Evolutionary conservation across 2,797 vertebrate species (phyloP).

Genomic region (Periparus ater): DNA sequence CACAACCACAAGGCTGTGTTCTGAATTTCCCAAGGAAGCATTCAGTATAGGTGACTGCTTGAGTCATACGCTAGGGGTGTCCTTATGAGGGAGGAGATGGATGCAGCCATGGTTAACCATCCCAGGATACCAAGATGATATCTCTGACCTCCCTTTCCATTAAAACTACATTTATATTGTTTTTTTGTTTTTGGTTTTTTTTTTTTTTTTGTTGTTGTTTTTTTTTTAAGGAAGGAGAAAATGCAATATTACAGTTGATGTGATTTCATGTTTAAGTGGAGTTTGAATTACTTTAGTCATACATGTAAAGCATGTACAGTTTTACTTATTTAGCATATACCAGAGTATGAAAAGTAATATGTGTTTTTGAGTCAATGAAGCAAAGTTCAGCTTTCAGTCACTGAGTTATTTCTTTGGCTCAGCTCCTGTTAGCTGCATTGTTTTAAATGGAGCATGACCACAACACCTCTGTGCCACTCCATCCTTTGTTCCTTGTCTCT

Average conservation of each 20-base stretch:
- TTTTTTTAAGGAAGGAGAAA: not conserved
- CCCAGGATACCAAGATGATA: not conserved
- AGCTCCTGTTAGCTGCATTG: not conserved
- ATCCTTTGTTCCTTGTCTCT: not conserved
- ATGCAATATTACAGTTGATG: not conserved
- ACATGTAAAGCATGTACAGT: not conserved
- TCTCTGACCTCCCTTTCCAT: not conserved
- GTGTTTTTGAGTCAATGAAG: not conserved
- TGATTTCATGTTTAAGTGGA: not conserved
- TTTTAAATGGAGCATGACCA: not conserved
- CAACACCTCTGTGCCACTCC: not conserved
- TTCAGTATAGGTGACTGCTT: not conserved
- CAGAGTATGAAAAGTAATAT: not conserved
- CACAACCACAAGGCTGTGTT: not conserved
- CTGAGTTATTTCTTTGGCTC: not conserved
- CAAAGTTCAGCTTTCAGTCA: not conserved
- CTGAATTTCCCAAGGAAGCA: not conserved
- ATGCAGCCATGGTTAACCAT: not conserved
- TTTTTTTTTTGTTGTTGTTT: accelerated
- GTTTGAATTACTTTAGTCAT: not conserved
- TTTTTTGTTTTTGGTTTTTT: not conserved
- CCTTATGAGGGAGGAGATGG: not conserved
- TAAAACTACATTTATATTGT: not conserved
- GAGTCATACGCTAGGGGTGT: not conserved
- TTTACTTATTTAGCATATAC: not conserved